These are phyloP conservation scores for Pica pica DNA, from an alignment of 2,113 vertebrate species.

Conservation along the genomic window DNA sequence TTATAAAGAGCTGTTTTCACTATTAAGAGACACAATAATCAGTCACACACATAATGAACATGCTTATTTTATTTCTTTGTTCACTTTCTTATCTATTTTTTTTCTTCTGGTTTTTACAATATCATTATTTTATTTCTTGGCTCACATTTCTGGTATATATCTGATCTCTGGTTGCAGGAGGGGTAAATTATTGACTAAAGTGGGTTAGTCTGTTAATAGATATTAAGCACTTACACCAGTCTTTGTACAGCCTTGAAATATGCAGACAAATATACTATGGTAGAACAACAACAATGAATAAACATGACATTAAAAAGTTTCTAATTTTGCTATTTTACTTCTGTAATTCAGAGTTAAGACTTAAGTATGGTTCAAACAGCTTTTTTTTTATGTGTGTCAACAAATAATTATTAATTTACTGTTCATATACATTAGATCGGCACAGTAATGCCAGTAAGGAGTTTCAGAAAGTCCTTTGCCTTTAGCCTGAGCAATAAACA, in stretches of 20 bases:
- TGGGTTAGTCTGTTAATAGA: conserved; percentile 18
- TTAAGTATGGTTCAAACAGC: background rate
- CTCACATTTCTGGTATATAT: background rate
- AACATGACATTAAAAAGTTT: conserved; percentile 16
- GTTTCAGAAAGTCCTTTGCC: background rate
- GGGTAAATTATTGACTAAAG: conserved; percentile 51
- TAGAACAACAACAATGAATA: conserved; percentile 36
- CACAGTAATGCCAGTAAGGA: background rate
- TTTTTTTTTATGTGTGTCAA: background rate
- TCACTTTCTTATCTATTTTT: background rate
- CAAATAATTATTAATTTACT: background rate
- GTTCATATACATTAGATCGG: background rate
- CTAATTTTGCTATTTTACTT: conserved; percentile 20
- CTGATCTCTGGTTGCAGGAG: conserved; percentile 51
- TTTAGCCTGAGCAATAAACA: background rate
- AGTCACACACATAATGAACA: background rate
- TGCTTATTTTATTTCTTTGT: conserved; percentile 7
- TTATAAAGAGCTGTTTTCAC: background rate
- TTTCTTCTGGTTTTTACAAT: background rate
- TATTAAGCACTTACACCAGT: conserved; percentile 28
- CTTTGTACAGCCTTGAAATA: conserved; percentile 43
- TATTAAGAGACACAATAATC: background rate
- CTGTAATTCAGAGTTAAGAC: background rate
- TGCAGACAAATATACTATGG: conserved; percentile 9
- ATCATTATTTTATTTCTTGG: conserved; percentile 2